phyloP scores from a whole-genome alignment of 2,888 invertebrate genomes.

The Clanis bilineata region DNA sequence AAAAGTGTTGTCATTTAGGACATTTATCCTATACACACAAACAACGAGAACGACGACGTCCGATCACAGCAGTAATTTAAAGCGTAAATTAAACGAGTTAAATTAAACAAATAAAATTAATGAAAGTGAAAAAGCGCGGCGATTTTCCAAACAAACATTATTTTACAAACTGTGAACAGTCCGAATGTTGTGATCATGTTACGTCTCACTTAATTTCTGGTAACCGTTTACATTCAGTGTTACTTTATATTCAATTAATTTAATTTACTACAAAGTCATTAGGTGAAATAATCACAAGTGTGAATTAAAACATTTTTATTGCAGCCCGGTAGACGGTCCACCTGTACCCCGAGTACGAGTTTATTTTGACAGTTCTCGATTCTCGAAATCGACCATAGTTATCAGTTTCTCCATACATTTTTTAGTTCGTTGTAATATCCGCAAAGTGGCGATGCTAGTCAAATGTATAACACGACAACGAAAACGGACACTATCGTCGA shows the following conservation, averaged over 20 bases:
- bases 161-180: conserved; percentile 41
- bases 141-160: conserved; percentile 56
- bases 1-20: conserved; percentile 34
- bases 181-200: not conserved
- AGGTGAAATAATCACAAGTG: too few species aligned
- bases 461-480: too few species aligned
- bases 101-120: conserved; percentile 69
- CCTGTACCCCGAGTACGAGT: too few species aligned
- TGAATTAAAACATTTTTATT: too few species aligned
- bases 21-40: conserved; percentile 27
- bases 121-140: conserved; percentile 57
- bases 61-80: conserved; percentile 60
- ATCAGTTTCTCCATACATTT: too few species aligned
- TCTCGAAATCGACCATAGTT: too few species aligned
- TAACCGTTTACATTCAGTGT: not conserved
- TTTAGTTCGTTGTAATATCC: too few species aligned
- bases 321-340: too few species aligned
- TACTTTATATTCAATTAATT: not conserved
- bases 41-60: conserved; percentile 28
- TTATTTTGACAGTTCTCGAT: too few species aligned
- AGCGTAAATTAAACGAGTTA: conserved; percentile 64
- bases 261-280: too few species aligned
- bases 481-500: too few species aligned
- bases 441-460: too few species aligned
- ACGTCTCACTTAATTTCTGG: not conserved